Evolutionary conservation across 2,888 invertebrate species (phyloP).

Genomic region (Heteropelma amictum): DNA sequence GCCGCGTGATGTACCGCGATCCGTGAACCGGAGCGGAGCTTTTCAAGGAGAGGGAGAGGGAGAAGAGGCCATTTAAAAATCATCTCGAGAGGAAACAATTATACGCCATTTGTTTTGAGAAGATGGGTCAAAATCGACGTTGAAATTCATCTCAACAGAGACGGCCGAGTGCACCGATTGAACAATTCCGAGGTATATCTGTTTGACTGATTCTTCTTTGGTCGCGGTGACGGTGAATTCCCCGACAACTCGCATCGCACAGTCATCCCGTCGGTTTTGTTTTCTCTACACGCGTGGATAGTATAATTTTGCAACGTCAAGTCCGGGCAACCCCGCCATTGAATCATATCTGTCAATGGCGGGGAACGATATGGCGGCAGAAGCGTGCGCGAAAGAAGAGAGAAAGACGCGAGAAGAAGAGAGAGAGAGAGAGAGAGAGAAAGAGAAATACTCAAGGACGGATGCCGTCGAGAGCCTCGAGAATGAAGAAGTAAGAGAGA

Average conservation of each 20-base stretch:
- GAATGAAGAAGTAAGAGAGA: constrained; percentile 23
- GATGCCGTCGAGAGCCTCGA: constrained; percentile 47
- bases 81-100: too few relatives aligned
- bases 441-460: constrained; percentile 30
- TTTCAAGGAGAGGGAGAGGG: background rate
- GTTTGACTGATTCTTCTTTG: too few relatives aligned
- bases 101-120: too few relatives aligned
- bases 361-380: constrained; percentile 67
- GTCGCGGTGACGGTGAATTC: too few relatives aligned
- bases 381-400: constrained; percentile 43
- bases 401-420: constrained; percentile 1
- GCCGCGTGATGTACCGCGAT: constrained; percentile 18
- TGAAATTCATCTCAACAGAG: too few relatives aligned
- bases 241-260: too few relatives aligned
- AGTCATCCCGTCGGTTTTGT: too few relatives aligned
- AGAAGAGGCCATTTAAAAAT: background rate
- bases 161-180: too few relatives aligned
- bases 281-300: too few relatives aligned
- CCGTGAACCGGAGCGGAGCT: background rate
- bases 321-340: constrained; percentile 62
- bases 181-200: too few relatives aligned
- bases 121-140: background rate
- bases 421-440: constrained; percentile 19
- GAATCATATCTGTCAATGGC: constrained; percentile 74
- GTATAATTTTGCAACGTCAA: constrained; percentile 30